Evolutionary conservation across 1,140 invertebrate species (phyloP).

Genomic region (Aphidius ervi): DNA sequence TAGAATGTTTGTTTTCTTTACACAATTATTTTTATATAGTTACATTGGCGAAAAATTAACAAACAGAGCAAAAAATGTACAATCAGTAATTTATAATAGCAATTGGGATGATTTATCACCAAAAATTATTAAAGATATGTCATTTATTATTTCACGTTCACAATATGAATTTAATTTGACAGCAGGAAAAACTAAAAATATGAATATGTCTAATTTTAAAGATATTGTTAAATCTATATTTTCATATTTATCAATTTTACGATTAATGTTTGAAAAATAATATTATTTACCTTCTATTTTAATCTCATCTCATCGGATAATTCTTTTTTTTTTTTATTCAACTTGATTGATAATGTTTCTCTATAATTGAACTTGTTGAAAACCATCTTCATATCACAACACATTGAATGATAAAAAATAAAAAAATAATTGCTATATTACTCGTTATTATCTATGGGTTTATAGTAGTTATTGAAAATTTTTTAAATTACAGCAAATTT

Average conservation of each 20-base stretch:
- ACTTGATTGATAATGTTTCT: too few species aligned
- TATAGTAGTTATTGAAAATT: too few species aligned
- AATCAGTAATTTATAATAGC: conserved; percentile 10
- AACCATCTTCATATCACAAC: too few species aligned
- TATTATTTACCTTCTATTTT: too few species aligned
- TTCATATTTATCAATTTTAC: conserved; percentile 22
- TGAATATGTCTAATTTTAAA: conserved; percentile 23
- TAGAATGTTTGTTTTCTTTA: conserved; percentile 16
- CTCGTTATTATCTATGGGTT: too few species aligned
- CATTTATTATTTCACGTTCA: conserved; percentile 18
- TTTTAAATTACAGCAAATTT: too few species aligned
- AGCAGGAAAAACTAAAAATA: conserved; percentile 18
- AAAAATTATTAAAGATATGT: conserved; percentile 12
- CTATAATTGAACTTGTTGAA: too few species aligned
- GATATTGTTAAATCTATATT: conserved; percentile 19
- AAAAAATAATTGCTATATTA: too few species aligned
- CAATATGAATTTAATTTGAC: conserved; percentile 20
- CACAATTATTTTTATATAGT: conserved; percentile 23
- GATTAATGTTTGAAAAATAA: conserved; percentile 17
- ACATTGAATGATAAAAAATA: too few species aligned
- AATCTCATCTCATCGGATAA: too few species aligned
- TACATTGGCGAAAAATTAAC: conserved; percentile 20
- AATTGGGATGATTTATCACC: conserved; percentile 17
- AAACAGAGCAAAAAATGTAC: conserved; percentile 5
- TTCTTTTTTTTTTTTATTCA: too few species aligned